Conservation (phyloP, 2,888 invertebrate species). For the Bellardia bayeri region DNA sequence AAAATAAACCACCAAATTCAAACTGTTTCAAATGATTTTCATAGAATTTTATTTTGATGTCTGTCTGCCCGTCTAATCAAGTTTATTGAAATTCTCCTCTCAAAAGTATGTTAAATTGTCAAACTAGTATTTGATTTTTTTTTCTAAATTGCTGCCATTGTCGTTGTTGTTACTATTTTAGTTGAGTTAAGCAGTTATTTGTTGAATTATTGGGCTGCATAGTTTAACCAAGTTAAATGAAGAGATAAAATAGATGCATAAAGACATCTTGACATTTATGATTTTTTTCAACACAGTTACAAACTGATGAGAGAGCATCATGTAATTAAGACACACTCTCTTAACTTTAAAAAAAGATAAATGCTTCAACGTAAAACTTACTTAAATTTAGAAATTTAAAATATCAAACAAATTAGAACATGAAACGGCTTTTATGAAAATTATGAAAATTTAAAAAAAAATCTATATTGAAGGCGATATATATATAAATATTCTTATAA, state of each 20-base stretch:
- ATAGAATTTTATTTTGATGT: constrained; percentile 35
- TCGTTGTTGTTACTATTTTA: background rate
- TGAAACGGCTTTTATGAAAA: too few relatives aligned
- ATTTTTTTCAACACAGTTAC: constrained; percentile 47
- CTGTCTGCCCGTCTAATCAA: constrained; percentile 27
- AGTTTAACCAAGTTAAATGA: constrained; percentile 33
- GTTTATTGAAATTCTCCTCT: constrained; percentile 41
- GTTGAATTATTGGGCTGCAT: constrained; percentile 69
- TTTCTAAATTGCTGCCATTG: constrained; percentile 21
- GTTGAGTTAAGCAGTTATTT: constrained; percentile 50
- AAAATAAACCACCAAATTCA: constrained; percentile 14
- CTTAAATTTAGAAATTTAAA: too few relatives aligned
- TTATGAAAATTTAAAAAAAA: too few relatives aligned
- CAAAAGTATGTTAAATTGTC: constrained; percentile 60
- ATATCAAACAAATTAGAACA: too few relatives aligned
- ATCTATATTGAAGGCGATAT: too few relatives aligned
- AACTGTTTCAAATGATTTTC: constrained; percentile 48
- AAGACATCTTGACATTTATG: constrained; percentile 71
- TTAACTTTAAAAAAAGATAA: background rate
- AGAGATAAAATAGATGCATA: constrained; percentile 54
- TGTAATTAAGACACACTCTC: background rate
- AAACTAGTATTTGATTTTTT: constrained; percentile 54
- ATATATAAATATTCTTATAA: too few relatives aligned
- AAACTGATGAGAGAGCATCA: constrained; percentile 13
- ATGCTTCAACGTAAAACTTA: background rate